Base-by-base conservation (phyloP, 1,140 invertebrate genomes). In the Drosophila ironensis region DNA sequence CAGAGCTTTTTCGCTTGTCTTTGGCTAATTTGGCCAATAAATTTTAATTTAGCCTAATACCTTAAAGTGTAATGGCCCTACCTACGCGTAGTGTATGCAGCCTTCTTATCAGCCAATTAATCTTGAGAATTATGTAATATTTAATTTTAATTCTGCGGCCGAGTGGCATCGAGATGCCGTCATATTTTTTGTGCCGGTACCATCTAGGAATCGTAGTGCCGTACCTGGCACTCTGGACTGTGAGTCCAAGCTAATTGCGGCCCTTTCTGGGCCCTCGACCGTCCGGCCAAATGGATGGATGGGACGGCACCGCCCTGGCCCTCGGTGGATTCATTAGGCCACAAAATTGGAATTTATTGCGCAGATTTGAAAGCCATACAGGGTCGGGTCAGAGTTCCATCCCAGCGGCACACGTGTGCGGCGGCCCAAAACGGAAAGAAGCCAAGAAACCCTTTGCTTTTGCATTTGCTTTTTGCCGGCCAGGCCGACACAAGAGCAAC, bases 261-360 rank as follows among this genome's bases (percentile, higher is more conserved):
- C 73, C 77, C 51, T 76, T 59, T 66, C n/a, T 50, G 28, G 41
- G 46, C 60, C 28, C 24, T 2, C 35, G 17, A 56, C 41, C n/a
- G n/a, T 40, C 20, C 37, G 72, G 53, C 63, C 41, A 63, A 81
- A 72, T 60, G 50, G 78, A 76, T 84, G 80, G 78, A 78, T 28
- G 27, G 27, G 27, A n/a, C 27, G 27, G 25, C 25, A 27, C 25
- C 48, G 56, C n/a, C n/a, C n/a, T n/a, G n/a, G 57, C 56, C 78
- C 68, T 72, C 30, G 68, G 73, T 60, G 50, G 78, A 82, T 82
- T 77, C 78, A 82, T 82, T 82, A 82, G 80, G 78, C 61, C 69
- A 64, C 57, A 37, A 82, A 82, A 82, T 84, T 73, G 78, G 70
- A 84, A 82, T 82, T 82, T 84, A 84, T 82, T 77, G 78, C 69